phyloP scores from a whole-genome alignment of 1,140 invertebrate genomes.

The Harpegnathos saltator region DNA sequence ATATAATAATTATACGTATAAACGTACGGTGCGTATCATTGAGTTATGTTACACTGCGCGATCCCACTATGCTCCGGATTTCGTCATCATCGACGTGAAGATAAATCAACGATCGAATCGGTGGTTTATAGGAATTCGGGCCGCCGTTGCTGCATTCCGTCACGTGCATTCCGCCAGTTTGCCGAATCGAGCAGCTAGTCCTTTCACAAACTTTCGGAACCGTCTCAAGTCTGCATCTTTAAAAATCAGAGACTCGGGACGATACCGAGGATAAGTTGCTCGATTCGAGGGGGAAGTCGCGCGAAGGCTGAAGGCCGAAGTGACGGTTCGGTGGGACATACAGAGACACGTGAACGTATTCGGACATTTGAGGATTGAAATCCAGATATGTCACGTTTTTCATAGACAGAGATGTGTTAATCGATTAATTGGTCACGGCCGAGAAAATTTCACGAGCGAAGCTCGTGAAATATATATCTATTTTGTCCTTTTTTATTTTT shows the following conservation, averaged over 20 bases:
- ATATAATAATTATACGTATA: conserved; percentile 77
- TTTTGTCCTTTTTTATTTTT: neutral
- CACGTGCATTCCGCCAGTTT: neutral
- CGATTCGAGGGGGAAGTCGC: conserved; percentile 1
- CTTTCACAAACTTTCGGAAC: neutral
- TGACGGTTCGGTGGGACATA: neutral
- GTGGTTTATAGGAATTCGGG: conserved; percentile 58
- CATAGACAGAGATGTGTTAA: neutral
- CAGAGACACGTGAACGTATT: conserved; percentile 4
- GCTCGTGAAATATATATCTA: neutral
- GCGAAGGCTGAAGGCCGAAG: conserved; percentile 24
- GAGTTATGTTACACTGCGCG: conserved; percentile 81
- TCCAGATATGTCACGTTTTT: conserved; percentile 56
- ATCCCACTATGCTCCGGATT: conserved; percentile 69
- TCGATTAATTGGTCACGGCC: neutral
- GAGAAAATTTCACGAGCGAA: neutral
- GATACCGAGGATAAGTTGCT: conserved; percentile 3
- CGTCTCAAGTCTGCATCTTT: neutral
- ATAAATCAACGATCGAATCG: conserved; percentile 62
- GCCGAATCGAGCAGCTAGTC: conserved; percentile 2
- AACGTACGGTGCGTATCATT: conserved; percentile 80
- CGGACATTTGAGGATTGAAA: conserved; percentile 21
- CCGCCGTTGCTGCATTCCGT: neutral
- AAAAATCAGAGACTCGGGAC: neutral
- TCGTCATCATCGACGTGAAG: conserved; percentile 65